These are phyloP conservation scores for Agrochola litura DNA, from an alignment of 2,888 invertebrate genomes.

Conservation along the genomic window DNA sequence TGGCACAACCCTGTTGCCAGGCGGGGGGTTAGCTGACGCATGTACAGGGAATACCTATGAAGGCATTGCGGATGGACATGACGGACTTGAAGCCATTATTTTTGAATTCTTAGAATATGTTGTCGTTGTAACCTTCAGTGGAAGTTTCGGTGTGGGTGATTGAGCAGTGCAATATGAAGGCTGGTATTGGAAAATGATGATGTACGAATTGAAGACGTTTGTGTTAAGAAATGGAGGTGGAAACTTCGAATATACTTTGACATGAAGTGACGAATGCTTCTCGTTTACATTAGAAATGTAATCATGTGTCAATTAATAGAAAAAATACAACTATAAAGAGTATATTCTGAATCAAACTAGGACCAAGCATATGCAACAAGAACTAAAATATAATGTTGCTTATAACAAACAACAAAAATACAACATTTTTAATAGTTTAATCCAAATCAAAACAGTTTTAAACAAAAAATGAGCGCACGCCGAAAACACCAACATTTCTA, in stretches of 20 bases:
- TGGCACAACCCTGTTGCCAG: slow-evolving; percentile 83
- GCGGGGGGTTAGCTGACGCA: slow-evolving; percentile 75
- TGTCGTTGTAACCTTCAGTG: not conserved
- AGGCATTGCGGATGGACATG: slow-evolving; percentile 52
- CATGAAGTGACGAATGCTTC: not conserved
- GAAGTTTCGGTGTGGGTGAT: not conserved
- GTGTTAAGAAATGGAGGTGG: not conserved
- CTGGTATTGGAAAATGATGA: not conserved
- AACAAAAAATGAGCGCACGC: slow-evolving; percentile 39
- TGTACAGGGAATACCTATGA: slow-evolving; percentile 71
- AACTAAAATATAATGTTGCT: not conserved
- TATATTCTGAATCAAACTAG: not conserved
- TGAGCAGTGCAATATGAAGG: not conserved
- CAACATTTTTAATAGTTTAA: not conserved
- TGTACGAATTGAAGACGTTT: not conserved
- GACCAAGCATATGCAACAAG: not conserved
- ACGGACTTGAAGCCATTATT: slow-evolving; percentile 39
- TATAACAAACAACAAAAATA: not conserved
- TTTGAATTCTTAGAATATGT: slow-evolving; percentile 43
- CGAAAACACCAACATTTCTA: slow-evolving; percentile 71
- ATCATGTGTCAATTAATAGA: not conserved
- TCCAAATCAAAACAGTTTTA: not conserved
- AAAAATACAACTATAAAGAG: too few relatives aligned
- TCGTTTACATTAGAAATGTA: not conserved
- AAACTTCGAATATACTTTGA: not conserved